Conservation (phyloP, 2,888 invertebrate genomes). For the Sarcophaga carnaria region DNA sequence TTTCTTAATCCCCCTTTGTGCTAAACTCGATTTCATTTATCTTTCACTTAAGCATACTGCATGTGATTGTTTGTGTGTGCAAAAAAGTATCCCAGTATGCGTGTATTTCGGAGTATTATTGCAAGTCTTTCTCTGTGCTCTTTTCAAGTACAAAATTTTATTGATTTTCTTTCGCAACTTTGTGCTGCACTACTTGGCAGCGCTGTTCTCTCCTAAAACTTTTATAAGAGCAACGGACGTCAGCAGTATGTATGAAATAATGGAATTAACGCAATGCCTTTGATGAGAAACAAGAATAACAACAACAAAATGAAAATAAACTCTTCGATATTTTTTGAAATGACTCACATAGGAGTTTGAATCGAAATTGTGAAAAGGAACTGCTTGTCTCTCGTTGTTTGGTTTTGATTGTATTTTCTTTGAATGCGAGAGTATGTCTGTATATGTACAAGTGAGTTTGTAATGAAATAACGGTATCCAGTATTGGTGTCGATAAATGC, state of each 20-base stretch:
- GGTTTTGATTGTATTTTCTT: not conserved
- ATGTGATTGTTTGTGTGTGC: not conserved
- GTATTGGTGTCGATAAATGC: too few species aligned
- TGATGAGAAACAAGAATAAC: not conserved
- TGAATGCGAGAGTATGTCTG: too few species aligned
- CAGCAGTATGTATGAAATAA: not conserved
- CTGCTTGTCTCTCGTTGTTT: constrained; percentile 25
- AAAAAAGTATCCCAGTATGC: not conserved
- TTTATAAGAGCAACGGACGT: not conserved
- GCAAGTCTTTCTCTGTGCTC: not conserved
- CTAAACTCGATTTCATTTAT: not conserved
- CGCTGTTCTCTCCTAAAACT: not conserved
- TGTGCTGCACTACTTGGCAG: not conserved
- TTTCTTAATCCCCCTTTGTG: not conserved
- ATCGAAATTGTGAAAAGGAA: constrained; percentile 10
- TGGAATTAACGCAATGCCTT: constrained; percentile 2
- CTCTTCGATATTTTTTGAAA: constrained; percentile 25
- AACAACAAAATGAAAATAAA: constrained; percentile 18
- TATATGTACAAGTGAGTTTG: too few species aligned
- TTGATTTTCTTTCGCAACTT: constrained; percentile 50
- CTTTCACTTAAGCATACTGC: not conserved
- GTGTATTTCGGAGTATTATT: too few species aligned
- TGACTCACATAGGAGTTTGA: constrained; percentile 36
- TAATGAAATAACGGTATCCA: too few species aligned
- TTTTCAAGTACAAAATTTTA: constrained; percentile 56